Evolutionary conservation across 2,888 invertebrate genomes (phyloP), one percentile per base, ranked within the genome.

Genomic region (Agrenia bidenticulata): DNA sequence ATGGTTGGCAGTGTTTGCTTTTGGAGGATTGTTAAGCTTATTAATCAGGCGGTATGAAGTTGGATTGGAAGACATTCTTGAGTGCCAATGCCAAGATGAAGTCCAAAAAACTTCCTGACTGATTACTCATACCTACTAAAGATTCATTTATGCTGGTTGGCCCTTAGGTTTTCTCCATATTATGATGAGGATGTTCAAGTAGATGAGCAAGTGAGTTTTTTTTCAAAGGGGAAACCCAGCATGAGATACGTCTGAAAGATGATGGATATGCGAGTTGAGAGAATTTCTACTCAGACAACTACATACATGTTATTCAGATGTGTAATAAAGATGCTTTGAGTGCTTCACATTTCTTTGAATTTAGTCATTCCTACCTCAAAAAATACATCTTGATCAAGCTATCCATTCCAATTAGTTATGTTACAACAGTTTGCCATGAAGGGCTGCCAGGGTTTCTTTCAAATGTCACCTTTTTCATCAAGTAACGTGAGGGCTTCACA

Each of bases 161-260:
- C n/a, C n/a, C n/a, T 17, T 9, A 45, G 45, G 45, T 45, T 45
- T 45, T 19, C 19, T 45, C 45, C 19, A 45, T 19, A 45, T 17
- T 45, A 45, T 15, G 45, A 4, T 15, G 45, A 45, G 15, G n/a
- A 45, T 15, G 19, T 19, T 45, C 45, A 45, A 45, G 45, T 32
- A n/a, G 45, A 45, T 45, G 63, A 56, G 63, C 59, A 67, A 50
- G 67, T 57, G 59, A 55, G 49, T 64, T 67, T 67, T 67, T 67
- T 67, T 61, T 67, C 67, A 67, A 67, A 67, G 67, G 41, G 39
- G 15, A 55, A 55, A 55, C 70, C 53, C 68, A 70, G 73, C 70
- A 73, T 73, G 70, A 65, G 73, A 73, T 67, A 64, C 63, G 73
- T 73, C 73, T 66, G 59, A 67, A 63, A 58, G 68, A 73, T 73